A percentile compares a stretch with the other conserved stretches of the same genome.
phyloP scores from a whole-genome alignment of 2,888 invertebrate species.

The Coenonympha arcania region DNA sequence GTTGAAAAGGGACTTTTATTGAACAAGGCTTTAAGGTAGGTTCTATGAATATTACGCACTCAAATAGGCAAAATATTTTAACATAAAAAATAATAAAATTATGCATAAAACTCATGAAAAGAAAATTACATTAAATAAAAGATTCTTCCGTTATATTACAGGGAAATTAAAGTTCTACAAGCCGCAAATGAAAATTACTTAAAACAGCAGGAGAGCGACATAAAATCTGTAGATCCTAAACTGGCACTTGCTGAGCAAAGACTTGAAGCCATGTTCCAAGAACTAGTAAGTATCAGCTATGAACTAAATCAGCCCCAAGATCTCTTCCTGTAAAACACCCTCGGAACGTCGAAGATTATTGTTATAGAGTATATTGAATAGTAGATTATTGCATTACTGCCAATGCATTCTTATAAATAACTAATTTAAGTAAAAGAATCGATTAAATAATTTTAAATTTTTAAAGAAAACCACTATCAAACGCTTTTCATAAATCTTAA shows the following conservation, averaged over 20 bases:
- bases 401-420: no score
- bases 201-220: conserved; percentile 49
- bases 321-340: background rate
- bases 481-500: background rate
- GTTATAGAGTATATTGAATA: no score
- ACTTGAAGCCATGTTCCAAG: conserved; percentile 74
- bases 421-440: no score
- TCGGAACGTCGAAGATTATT: no score
- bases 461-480: background rate
- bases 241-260: conserved; percentile 70
- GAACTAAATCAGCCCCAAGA: background rate
- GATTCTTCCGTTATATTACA: conserved; percentile 33
- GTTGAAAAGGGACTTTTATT: conserved; percentile 71
- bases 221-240: conserved; percentile 50
- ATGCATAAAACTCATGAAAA: no score
- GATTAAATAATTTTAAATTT: background rate
- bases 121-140: no score
- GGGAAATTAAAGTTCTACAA: conserved; percentile 72
- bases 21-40: conserved; percentile 69
- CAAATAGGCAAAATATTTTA: background rate
- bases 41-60: conserved; percentile 23
- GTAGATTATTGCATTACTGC: no score
- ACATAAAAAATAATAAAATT: no score
- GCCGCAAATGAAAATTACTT: conserved; percentile 61
- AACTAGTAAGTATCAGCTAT: conserved; percentile 68